These are phyloP conservation scores for Phaetusa simplex DNA, from an alignment of 2,113 vertebrate species.

Conservation along the genomic window DNA sequence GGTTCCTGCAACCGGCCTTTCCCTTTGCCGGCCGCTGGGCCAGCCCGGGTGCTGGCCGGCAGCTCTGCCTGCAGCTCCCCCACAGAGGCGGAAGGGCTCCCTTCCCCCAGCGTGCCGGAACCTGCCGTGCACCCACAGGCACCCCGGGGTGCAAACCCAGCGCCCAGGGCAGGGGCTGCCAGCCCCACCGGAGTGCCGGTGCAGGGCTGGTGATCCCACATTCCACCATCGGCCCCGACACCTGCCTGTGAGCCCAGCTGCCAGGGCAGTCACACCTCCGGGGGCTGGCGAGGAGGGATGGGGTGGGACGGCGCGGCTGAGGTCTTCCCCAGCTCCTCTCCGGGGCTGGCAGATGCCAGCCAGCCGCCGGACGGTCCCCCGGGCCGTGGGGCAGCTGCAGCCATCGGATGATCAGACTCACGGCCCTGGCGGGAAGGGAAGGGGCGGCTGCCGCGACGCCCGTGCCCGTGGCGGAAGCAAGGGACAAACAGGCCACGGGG, in stretches of 20 bases:
- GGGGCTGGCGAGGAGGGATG: background rate
- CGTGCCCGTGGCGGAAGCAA: background rate
- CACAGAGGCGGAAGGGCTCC: background rate
- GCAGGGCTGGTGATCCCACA: fast-evolving
- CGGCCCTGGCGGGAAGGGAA: background rate
- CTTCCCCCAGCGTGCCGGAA: background rate
- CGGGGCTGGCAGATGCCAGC: fast-evolving
- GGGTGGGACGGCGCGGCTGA: fast-evolving
- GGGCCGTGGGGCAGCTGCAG: fast-evolving
- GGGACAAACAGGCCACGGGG: background rate
- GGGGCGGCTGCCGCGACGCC: fast-evolving
- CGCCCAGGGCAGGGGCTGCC: fast-evolving
- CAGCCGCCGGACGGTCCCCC: fast-evolving
- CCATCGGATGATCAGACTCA: fast-evolving
- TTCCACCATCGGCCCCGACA: background rate
- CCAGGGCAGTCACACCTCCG: background rate
- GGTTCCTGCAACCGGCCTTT: background rate
- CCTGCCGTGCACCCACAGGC: fast-evolving
- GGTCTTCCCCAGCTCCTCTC: background rate
- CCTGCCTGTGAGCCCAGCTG: background rate
- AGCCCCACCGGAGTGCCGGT: fast-evolving
- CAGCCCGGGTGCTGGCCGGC: background rate
- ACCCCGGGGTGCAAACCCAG: background rate
- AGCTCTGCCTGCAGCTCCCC: background rate
- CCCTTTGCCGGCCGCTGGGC: background rate